Evolutionary conservation across 2,113 vertebrate genomes (phyloP).

Genomic region (Raja brachyura): DNA sequence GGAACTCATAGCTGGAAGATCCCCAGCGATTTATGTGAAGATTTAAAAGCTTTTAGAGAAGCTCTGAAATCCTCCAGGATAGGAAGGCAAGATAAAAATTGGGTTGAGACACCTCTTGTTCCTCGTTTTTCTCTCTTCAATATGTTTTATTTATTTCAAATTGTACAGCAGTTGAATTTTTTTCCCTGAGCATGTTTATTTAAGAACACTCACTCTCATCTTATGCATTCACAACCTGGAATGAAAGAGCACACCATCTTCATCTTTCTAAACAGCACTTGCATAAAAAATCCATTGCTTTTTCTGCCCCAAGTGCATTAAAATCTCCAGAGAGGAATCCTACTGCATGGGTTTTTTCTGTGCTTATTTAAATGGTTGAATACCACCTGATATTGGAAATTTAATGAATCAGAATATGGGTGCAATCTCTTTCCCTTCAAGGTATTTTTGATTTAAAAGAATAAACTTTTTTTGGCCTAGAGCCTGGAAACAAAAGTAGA

Average conservation of each 20-base stretch:
- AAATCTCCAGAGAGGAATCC: slow-evolving; percentile 14
- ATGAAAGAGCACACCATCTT: slow-evolving; percentile 2
- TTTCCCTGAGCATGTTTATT: slow-evolving; percentile 30
- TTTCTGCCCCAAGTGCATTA: neutral
- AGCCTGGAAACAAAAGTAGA: neutral
- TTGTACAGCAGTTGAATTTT: slow-evolving; percentile 15
- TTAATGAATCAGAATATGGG: neutral
- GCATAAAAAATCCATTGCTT: slow-evolving; percentile 13
- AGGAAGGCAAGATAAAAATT: slow-evolving; percentile 33
- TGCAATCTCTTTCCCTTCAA: neutral
- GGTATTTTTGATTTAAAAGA: slow-evolving; percentile 23
- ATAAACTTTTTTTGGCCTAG: neutral
- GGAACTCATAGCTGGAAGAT: slow-evolving; percentile 1
- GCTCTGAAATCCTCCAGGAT: neutral
- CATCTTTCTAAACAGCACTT: slow-evolving; percentile 11
- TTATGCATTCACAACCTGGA: slow-evolving; percentile 32
- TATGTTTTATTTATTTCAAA: slow-evolving; percentile 34
- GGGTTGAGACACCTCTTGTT: neutral
- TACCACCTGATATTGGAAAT: neutral
- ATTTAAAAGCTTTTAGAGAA: slow-evolving; percentile 32
- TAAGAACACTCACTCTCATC: slow-evolving; percentile 19
- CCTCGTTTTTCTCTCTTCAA: slow-evolving; percentile 12
- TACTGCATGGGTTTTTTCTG: neutral
- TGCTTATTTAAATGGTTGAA: slow-evolving; percentile 7
- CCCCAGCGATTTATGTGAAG: slow-evolving; percentile 23